Evolutionary conservation across 2,888 invertebrate species (phyloP), one percentile per base, ranked within the genome.

Genomic region (Epicampocera succincta): DNA sequence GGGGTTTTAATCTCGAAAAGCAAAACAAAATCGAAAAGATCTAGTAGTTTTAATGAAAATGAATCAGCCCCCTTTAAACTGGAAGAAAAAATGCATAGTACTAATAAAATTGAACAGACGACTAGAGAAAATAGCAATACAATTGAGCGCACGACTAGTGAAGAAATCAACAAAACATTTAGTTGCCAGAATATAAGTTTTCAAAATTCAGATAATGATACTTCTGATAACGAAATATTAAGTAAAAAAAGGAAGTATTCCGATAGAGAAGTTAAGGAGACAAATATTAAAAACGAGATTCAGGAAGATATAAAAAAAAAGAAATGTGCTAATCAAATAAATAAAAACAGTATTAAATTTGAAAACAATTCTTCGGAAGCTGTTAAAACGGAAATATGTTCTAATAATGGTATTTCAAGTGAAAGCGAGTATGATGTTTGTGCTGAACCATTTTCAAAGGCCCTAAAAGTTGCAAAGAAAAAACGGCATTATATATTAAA

Each of bases 401-500:
- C 44, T 8, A 38, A 65, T 60, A 13, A 8, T 13, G 48, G 25
- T 2, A 12, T 40, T 11, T 73, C 60, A 25, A 61, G 5, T 5
- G 72, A 79, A 3, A 60, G 15, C 25, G 78, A 66, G 0, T 38
- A 61, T 42, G 29, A 42, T 65, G 1, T 6, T 15, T 52, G 44
- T 17, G 6, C 11, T 21, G 11, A 63, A 3, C 21, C 12, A 15
- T 42, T 46, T 8, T 19, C 61, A 25, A 46, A 46, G 3, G 13
- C 15, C 12, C 17, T 21, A 29, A 33, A 25, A 15, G 12, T 38
- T 13, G 54, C 61, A 40, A 71, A 56, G 29, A 56, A 65, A 60
- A 80, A 80, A 58, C 65, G 82, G 2, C 78, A 79, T 40, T 73
- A 38, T 19, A 79, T 79, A 13, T 42, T 75, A 40, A 78, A 73